A percentile compares a stretch with the other conserved stretches of the same genome.
Evolutionary conservation across 2,797 vertebrate genomes (phyloP).

Genomic region (Micropoecilia bifurca): DNA sequence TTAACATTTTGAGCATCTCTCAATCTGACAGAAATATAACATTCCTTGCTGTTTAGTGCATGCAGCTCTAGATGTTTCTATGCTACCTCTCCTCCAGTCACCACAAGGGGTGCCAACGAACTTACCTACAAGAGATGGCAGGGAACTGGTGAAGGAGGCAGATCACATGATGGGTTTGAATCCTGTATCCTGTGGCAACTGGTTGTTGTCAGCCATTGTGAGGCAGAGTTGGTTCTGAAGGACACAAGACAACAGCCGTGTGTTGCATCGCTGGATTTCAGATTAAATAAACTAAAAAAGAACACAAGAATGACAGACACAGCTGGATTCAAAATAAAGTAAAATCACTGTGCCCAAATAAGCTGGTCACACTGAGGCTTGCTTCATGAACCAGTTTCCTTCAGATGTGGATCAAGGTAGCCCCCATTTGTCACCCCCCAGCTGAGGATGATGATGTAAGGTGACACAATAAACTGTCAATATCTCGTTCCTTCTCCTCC

Average conservation of each 20-base stretch:
- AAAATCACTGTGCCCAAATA: constrained; percentile 22
- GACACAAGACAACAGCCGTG: constrained; percentile 35
- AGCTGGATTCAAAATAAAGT: not conserved
- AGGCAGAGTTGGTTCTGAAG: constrained; percentile 61
- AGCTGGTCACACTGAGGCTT: constrained; percentile 21
- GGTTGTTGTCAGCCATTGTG: constrained; percentile 62
- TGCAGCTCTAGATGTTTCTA: not conserved
- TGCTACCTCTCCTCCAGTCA: not conserved
- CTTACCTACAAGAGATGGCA: constrained; percentile 69
- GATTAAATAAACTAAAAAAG: constrained; percentile 1
- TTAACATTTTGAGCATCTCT: not conserved
- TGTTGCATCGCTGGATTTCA: not conserved
- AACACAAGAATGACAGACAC: not conserved
- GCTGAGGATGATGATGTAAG: constrained; percentile 60
- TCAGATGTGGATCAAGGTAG: constrained; percentile 53
- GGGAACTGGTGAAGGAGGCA: constrained; percentile 56
- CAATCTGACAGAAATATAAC: not conserved
- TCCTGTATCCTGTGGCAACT: constrained; percentile 58
- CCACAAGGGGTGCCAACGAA: not conserved
- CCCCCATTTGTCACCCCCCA: constrained; percentile 49
- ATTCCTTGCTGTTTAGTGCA: not conserved
- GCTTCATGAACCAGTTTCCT: constrained; percentile 34
- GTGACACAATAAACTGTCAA: constrained; percentile 71
- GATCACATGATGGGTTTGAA: constrained; percentile 76
- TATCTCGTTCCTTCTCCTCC: constrained; percentile 36